Evolutionary conservation across 2,113 vertebrate species (phyloP).

Genomic region (Marcusenius ussheri): DNA sequence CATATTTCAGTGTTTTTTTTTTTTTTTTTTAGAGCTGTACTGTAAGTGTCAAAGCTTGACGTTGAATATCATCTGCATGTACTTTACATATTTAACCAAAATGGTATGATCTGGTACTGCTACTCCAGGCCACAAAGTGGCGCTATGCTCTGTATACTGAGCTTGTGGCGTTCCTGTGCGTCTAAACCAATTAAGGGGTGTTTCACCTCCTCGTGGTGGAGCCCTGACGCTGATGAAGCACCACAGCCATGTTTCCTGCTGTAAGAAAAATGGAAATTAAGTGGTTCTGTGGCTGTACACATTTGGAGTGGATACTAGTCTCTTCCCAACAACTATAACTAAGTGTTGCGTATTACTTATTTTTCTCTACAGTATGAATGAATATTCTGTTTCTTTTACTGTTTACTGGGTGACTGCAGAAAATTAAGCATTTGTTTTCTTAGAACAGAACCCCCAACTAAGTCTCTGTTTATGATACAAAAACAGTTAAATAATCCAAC

Average conservation of each 20-base stretch:
- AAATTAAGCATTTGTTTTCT: background rate
- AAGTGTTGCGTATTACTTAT: background rate
- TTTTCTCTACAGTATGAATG: background rate
- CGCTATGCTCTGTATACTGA: background rate
- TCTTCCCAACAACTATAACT: background rate
- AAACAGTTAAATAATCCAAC: background rate
- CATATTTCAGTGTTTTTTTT: background rate
- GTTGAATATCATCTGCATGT: background rate
- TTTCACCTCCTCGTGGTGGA: background rate
- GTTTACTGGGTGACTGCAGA: background rate
- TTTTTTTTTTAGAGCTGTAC: background rate
- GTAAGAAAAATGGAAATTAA: background rate
- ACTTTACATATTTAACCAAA: background rate
- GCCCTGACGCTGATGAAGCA: background rate
- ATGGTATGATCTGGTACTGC: background rate
- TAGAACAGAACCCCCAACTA: background rate
- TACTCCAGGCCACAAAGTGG: conserved; percentile 17
- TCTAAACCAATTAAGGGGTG: background rate
- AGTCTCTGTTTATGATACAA: background rate
- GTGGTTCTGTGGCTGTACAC: background rate
- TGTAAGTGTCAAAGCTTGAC: background rate
- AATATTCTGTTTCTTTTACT: background rate
- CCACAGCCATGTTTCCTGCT: background rate
- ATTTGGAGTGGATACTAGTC: background rate
- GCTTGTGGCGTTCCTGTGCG: background rate